Evolutionary conservation across 2,888 invertebrate genomes (phyloP).

Genomic region (Dasysyrphus tricinctus): DNA sequence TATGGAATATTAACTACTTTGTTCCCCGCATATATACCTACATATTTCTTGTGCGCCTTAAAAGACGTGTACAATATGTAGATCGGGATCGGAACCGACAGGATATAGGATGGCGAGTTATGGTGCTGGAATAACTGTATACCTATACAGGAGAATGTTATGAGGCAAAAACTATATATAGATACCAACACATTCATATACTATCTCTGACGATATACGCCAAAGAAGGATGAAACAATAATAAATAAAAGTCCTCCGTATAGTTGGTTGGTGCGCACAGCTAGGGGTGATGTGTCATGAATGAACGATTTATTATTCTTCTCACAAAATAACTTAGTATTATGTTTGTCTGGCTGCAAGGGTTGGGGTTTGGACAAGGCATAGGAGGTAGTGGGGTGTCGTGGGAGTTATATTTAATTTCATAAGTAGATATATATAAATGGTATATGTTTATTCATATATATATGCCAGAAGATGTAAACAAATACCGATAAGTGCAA

Average conservation of each 20-base stretch:
- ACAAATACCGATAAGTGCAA: constrained; percentile 37
- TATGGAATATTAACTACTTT: constrained; percentile 66
- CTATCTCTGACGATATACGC: constrained; percentile 19
- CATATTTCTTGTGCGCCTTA: constrained; percentile 1
- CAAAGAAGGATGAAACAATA: constrained; percentile 55
- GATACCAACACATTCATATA: neutral
- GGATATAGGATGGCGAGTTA: constrained; percentile 30
- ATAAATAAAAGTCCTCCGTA: constrained; percentile 57
- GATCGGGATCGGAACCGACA: constrained; percentile 28
- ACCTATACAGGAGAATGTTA: constrained; percentile 15
- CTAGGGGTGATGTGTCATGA: constrained; percentile 57
- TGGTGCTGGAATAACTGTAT: constrained; percentile 21
- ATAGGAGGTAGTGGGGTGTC: neutral
- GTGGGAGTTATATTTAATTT: constrained; percentile 42
- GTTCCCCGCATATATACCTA: constrained; percentile 2
- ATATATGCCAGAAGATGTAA: constrained; percentile 22
- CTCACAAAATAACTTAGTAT: constrained; percentile 57
- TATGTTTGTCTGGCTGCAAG: constrained; percentile 25
- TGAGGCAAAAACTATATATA: constrained; percentile 32
- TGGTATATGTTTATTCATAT: constrained; percentile 8
- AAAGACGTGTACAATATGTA: constrained; percentile 54
- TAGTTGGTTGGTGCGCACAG: constrained; percentile 20
- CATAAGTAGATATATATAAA: constrained; percentile 29
- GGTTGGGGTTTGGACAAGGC: neutral
- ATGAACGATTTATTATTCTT: constrained; percentile 66